Evolutionary conservation across 2,797 vertebrate genomes (phyloP), one percentile per base, ranked within the genome.

Genomic region (Dicrostonyx torquatus): DNA sequence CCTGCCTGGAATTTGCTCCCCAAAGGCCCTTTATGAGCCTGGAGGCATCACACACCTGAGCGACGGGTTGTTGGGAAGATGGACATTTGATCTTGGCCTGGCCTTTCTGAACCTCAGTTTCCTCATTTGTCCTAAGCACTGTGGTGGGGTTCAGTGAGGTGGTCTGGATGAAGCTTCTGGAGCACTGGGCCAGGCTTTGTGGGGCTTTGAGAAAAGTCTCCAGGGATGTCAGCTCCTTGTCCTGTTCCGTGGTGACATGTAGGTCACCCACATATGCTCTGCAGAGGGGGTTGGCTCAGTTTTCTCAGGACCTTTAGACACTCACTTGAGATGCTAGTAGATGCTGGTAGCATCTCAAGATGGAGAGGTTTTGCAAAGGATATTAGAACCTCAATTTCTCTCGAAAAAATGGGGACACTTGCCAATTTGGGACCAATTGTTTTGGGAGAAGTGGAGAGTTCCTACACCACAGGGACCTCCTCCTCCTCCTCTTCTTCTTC

Each of bases 271-370:
- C n/a, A 1, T 4, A 29, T 34, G 73, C 43, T 66, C 85, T 86
- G 60, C 13, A n/a, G 48, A 40, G 58, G 22, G 45, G 37, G 87
- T 91, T 95, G 45, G 55, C 83, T 95, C 77, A 86, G 62, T 78
- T 13, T 13, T 7, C 73, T n/a, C 58, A 5, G 22, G 68, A 53
- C 70, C 92, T 93, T 93, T 45, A 95, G 77, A 90, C 76, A 26
- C 87, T 70, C 72, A 13, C 68, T 90, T 90, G 17, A 18, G 66
- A n/a, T 95, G 76, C 80, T 88, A 77, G 82, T 64, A 82, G 79
- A 68, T 94, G 76, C 80, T 88, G 77, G 82, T 64, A 78, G 79
- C 43, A 60, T 91, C 90, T 79, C 34, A 72, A 76, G 70, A 92
- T 31, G 55, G 72, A 90, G 18, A 45, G 64, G 40, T 53, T 85